These are phyloP conservation scores for Ceyx margarethae DNA, from an alignment of 2,113 vertebrate genomes.

Conservation along the genomic window DNA sequence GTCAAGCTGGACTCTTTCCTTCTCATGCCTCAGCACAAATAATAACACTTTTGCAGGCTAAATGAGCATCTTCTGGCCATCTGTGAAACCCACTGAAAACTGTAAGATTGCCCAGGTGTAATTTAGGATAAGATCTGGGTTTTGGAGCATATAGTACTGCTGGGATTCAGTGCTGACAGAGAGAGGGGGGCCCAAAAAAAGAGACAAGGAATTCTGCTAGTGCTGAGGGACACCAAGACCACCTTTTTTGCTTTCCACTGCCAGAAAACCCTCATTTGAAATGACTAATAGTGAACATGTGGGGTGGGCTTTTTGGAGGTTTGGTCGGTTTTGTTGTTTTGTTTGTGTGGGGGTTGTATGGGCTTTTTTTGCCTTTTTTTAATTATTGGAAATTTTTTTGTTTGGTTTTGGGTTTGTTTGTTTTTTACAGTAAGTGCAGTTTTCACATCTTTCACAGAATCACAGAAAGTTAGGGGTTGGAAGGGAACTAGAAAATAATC, in stretches of 20 bases:
- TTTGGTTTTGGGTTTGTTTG: neutral
- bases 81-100: conserved; percentile 1
- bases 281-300: neutral
- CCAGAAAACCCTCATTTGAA: neutral
- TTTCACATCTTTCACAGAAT: neutral
- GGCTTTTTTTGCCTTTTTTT: no score
- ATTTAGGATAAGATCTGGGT: conserved; percentile 36
- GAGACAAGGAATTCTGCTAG: neutral
- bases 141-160: conserved; percentile 12
- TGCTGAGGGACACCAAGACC: neutral
- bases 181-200: neutral
- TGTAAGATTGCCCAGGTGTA: conserved; percentile 37
- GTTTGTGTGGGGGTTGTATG: neutral
- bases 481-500: no score
- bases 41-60: conserved; percentile 24
- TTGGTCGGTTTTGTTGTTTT: no score
- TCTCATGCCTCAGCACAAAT: conserved; percentile 30
- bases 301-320: neutral
- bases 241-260: neutral
- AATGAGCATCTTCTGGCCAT: conserved; percentile 4
- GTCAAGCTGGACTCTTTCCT: conserved; percentile 2
- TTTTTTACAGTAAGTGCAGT: neutral
- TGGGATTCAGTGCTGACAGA: neutral
- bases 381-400: no score
- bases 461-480: no score